Evolutionary conservation across 2,113 vertebrate genomes (phyloP), one percentile per base, ranked within the genome.

Genomic region (Acanthisitta chloris): DNA sequence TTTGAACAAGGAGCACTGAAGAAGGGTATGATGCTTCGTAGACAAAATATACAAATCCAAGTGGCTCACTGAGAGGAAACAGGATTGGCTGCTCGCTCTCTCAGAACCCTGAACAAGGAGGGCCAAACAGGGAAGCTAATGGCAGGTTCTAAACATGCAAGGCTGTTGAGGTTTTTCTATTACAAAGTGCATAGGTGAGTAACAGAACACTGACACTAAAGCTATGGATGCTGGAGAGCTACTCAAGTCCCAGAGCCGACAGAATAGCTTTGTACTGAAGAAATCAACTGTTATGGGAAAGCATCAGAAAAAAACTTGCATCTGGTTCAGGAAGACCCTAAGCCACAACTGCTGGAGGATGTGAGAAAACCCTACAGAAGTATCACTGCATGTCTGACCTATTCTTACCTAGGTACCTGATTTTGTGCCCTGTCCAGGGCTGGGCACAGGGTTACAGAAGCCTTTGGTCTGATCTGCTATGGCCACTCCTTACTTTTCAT

Each of bases 141-240:
- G 4, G 25, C 23, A 78, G 8, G 9, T 57, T 62, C 28, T 62
- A 43, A 93, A 43, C 14, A 71, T 11, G 10, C 3, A 87, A 26
- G 28, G 12, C 17, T 14, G 3, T 7, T 29, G n/a, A 54, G 24
- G 8, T 17, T 12, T 77, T 81, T 79, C 51, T 57, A 54, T 24
- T 49, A 45, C 5, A 10, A 61, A 70, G 10, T 5, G 6, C 18
- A 58, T 0, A 52, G 15, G 17, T 40, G 14, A 1, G 2, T 5
- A 66, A 69, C 14, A 70, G 36, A 93, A 69, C 24, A 19, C 9
- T n/a, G 18, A 8, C 12, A 20, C 14, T 65, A 34, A 55, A 36
- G 40, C 23, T 57, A 54, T 1, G 10, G 28, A 38, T 36, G 38
- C 4, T 4, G 17, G 10, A 46, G 0, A 1, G 46, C 49, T 38